phyloP scores from a whole-genome alignment of 2,797 vertebrate species.

The Myoxocephalus aenaeus region DNA sequence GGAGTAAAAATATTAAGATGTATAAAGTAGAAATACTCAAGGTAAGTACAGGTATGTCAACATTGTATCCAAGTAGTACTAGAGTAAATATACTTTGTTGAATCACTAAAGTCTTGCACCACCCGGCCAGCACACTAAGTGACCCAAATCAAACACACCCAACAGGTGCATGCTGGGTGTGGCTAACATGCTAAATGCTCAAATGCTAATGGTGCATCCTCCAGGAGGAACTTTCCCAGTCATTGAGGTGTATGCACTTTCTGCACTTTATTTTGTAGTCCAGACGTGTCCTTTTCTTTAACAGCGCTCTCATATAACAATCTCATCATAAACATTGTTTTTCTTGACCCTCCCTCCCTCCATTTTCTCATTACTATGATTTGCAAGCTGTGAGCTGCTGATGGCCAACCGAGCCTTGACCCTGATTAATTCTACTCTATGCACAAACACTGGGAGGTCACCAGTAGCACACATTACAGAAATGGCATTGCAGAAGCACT shows the following conservation, averaged over 20 bases:
- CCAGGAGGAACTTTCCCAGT: too few species aligned
- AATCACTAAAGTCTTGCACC: not conserved
- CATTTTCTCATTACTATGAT: not conserved
- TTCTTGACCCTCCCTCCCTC: not conserved
- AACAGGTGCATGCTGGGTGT: conserved; percentile 3
- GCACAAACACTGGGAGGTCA: not conserved
- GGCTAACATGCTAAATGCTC: not conserved
- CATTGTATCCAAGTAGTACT: not conserved
- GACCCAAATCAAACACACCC: not conserved
- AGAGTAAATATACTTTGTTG: not conserved
- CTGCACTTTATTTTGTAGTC: not conserved
- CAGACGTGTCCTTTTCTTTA: not conserved
- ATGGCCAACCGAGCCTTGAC: not conserved
- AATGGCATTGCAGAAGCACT: not conserved
- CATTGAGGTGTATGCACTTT: not conserved
- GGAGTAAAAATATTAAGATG: not conserved
- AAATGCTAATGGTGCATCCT: not conserved
- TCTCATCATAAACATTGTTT: not conserved
- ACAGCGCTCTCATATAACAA: not conserved
- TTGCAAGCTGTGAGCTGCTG: not conserved
- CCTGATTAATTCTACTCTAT: too few species aligned
- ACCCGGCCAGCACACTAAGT: not conserved
- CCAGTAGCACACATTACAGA: not conserved
- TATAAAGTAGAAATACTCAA: not conserved
- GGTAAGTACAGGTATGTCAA: not conserved